These are phyloP conservation scores for Chelon auratus DNA, from an alignment of 2,797 vertebrate genomes.

Conservation along the genomic window DNA sequence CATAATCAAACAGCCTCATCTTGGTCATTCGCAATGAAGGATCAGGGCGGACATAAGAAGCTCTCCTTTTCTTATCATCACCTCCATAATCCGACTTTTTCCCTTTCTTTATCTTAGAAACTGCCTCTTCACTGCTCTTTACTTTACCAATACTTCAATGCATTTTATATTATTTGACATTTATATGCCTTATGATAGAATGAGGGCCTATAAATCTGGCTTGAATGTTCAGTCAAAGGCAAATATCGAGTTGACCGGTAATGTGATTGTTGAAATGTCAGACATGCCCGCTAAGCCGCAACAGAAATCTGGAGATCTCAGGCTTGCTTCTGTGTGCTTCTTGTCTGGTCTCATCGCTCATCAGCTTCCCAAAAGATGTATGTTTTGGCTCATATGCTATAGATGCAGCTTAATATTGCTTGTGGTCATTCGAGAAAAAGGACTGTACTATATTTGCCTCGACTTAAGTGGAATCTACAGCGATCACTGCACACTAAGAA, in stretches of 20 bases:
- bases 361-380: background rate
- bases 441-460: background rate
- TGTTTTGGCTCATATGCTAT: background rate
- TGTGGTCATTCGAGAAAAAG: background rate
- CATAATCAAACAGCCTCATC: conserved; percentile 27
- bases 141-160: background rate
- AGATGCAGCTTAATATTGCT: background rate
- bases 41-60: conserved; percentile 1
- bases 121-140: background rate
- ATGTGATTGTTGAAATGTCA: conserved; percentile 15
- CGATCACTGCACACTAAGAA: background rate
- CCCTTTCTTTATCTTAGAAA: background rate
- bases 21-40: conserved; percentile 27
- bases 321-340: background rate
- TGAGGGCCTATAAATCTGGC: too few relatives aligned
- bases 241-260: background rate
- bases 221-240: background rate
- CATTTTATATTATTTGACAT: background rate
- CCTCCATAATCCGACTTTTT: background rate
- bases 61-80: background rate
- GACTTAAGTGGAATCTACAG: background rate
- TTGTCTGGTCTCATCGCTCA: background rate
- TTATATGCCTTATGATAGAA: background rate
- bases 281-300: background rate
- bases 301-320: background rate